A percentile compares a stretch with the other conserved stretches of the same genome.
Evolutionary conservation across 1,140 invertebrate species (phyloP).

Genomic region (Meloidogyne floridensis): DNA sequence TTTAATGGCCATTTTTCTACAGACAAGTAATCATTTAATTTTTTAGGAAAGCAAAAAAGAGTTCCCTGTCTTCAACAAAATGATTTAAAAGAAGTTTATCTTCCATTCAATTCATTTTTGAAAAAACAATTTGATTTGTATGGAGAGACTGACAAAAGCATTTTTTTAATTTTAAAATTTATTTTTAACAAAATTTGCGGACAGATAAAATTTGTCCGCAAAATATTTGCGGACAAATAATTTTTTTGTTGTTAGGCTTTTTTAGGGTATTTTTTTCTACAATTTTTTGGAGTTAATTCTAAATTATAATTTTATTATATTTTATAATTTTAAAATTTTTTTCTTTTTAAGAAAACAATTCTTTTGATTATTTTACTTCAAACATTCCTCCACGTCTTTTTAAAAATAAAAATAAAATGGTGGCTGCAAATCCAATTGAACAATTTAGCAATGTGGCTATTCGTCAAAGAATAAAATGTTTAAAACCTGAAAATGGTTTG

Average conservation of each 20-base stretch:
- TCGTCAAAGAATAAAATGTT: neutral
- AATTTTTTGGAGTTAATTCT: too few relatives aligned
- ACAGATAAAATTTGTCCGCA: too few relatives aligned
- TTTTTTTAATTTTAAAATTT: neutral
- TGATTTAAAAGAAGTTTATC: constrained; percentile 6
- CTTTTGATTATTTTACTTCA: constrained; percentile 7
- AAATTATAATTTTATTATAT: too few relatives aligned
- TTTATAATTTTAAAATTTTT: neutral
- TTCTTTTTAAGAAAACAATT: neutral
- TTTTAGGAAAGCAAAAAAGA: neutral
- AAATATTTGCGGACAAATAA: too few relatives aligned
- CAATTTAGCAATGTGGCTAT: neutral
- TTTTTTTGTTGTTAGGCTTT: too few relatives aligned
- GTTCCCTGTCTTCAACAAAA: constrained; percentile 1
- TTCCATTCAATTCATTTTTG: neutral
- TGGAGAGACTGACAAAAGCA: neutral
- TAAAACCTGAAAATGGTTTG: neutral
- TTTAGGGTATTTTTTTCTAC: too few relatives aligned
- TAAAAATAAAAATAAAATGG: neutral
- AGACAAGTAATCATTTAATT: neutral
- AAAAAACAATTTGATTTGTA: neutral
- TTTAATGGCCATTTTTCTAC: neutral
- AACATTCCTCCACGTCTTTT: neutral
- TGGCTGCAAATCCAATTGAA: neutral
- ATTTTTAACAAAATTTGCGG: neutral